phyloP scores from a whole-genome alignment of 2,888 invertebrate species.

The Isotomurus palustris region DNA sequence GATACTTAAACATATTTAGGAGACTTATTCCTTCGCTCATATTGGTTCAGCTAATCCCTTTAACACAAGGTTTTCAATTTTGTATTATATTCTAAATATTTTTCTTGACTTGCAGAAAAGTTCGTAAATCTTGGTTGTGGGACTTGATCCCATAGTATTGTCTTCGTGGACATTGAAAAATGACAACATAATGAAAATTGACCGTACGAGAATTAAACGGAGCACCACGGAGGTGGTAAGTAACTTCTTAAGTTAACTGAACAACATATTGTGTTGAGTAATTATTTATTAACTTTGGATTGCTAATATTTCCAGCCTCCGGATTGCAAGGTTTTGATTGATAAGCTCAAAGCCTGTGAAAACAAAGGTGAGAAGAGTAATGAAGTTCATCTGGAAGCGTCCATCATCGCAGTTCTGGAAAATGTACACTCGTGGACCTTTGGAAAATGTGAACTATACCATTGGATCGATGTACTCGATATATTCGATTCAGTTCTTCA shows the following conservation, averaged over 20 bases:
- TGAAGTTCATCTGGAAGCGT: constrained; percentile 56
- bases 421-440: constrained; percentile 76
- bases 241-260: background rate
- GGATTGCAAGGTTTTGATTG: constrained; percentile 72
- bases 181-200: constrained; percentile 66
- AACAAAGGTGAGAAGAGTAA: constrained; percentile 17
- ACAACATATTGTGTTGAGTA: background rate
- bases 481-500: constrained; percentile 69
- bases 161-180: constrained; percentile 13
- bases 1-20: too few relatives aligned
- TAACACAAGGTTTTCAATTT: too few relatives aligned
- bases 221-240: constrained; percentile 74
- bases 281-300: constrained; percentile 5
- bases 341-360: constrained; percentile 62
- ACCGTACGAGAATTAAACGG: constrained; percentile 72
- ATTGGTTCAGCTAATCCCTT: too few relatives aligned
- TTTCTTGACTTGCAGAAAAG: too few relatives aligned
- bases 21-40: too few relatives aligned
- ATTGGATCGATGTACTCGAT: constrained; percentile 80
- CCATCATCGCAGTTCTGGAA: constrained; percentile 62
- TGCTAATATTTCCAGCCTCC: constrained; percentile 54
- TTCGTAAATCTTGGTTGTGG: too few relatives aligned
- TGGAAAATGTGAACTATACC: constrained; percentile 79
- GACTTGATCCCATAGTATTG: too few relatives aligned
- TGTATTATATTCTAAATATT: too few relatives aligned